Conservation (phyloP, 1,140 invertebrate species). For the Drosophila littoralis region DNA sequence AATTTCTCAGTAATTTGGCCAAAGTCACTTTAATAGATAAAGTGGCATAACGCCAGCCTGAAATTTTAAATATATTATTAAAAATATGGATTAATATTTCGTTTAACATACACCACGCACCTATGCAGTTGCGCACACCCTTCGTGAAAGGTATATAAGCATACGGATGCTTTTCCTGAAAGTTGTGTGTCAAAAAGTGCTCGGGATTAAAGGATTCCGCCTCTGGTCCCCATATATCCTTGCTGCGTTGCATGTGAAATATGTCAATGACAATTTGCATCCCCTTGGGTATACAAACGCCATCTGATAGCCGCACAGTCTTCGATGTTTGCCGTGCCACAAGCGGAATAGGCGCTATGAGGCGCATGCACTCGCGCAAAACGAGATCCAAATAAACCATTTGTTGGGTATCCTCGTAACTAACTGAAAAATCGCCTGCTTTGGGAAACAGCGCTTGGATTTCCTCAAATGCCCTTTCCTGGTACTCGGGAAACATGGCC, state of each 20-base stretch:
- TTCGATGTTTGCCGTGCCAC: slow-evolving; percentile 30
- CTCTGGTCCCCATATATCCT: slow-evolving; percentile 68
- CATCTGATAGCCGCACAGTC: slow-evolving; percentile 54
- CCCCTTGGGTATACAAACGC: slow-evolving; percentile 56
- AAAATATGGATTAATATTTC: neutral
- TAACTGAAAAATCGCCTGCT: slow-evolving; percentile 79
- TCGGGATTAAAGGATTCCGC: slow-evolving; percentile 79
- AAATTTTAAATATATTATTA: neutral
- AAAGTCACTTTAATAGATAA: slow-evolving; percentile 51
- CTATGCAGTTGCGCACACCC: slow-evolving; percentile 77
- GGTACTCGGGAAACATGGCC: slow-evolving; percentile 58
- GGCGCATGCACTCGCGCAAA: slow-evolving; percentile 87
- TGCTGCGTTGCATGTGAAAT: slow-evolving; percentile 68
- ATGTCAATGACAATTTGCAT: slow-evolving; percentile 61
- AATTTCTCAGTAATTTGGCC: slow-evolving; percentile 63
- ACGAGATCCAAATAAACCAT: slow-evolving; percentile 88
- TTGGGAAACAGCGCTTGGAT: slow-evolving; percentile 86
- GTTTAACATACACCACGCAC: slow-evolving; percentile 17
- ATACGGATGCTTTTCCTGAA: slow-evolving; percentile 65
- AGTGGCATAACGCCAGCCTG: slow-evolving; percentile 68
- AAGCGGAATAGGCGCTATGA: slow-evolving; percentile 65
- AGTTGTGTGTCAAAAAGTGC: slow-evolving; percentile 65
- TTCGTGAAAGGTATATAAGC: slow-evolving; percentile 77
- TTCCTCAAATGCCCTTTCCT: slow-evolving; percentile 87
- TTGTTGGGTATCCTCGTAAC: slow-evolving; percentile 85